These are phyloP conservation scores for Philonicus albiceps DNA, from an alignment of 2,888 invertebrate genomes.

Conservation along the genomic window DNA sequence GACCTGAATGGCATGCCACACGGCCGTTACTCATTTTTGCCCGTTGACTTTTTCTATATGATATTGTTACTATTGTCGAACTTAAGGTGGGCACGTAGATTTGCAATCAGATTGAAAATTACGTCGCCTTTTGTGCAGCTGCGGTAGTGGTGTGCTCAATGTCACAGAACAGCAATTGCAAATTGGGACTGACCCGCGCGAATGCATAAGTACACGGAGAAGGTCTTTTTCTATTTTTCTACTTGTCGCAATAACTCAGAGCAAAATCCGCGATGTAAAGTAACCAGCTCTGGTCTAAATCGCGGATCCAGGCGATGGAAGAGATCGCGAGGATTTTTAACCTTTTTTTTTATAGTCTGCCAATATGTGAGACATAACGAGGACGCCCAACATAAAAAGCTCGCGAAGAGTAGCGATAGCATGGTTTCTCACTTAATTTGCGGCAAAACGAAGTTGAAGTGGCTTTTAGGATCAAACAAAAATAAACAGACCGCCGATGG, in stretches of 20 bases:
- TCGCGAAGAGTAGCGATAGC: background rate
- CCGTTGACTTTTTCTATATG: background rate
- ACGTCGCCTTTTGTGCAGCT: background rate
- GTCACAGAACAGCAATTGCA: background rate
- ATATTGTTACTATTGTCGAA: background rate
- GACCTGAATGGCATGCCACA: background rate
- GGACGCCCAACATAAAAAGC: background rate
- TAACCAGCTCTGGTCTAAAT: background rate
- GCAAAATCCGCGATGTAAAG: background rate
- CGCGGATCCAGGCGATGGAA: background rate
- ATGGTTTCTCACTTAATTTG: background rate
- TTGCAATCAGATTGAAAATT: background rate
- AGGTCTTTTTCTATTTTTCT: background rate
- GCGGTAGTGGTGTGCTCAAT: background rate
- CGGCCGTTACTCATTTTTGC: background rate
- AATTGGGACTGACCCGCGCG: background rate
- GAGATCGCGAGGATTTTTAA: background rate
- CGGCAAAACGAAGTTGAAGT: background rate
- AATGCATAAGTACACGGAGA: background rate
- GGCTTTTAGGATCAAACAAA: background rate
- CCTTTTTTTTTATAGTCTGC: background rate
- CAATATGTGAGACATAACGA: background rate
- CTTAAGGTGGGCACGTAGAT: background rate
- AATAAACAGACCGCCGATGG: background rate
- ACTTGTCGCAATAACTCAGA: background rate